Conservation (phyloP, 2,797 vertebrate species). For the Cirrhinus mrigala region DNA sequence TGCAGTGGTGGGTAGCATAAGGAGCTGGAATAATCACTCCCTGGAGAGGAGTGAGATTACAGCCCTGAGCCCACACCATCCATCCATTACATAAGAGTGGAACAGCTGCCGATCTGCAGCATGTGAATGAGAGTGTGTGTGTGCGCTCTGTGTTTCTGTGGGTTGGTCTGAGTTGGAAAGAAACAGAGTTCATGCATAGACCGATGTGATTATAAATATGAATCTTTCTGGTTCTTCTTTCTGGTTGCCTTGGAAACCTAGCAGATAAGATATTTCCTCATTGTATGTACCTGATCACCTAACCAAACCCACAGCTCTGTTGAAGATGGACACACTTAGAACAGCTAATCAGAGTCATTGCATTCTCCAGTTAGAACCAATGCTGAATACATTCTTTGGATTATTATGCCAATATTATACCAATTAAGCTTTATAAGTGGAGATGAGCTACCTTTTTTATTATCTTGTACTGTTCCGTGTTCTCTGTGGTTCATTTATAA, state of each 20-base stretch:
- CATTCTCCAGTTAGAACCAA: not conserved
- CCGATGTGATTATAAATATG: conserved; percentile 59
- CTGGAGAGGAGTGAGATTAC: conserved; percentile 68
- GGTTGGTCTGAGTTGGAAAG: conserved; percentile 34
- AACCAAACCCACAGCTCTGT: conserved; percentile 11
- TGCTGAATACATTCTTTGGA: not conserved
- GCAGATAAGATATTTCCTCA: conserved; percentile 45
- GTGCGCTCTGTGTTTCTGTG: conserved; percentile 2
- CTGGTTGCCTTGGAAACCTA: conserved; percentile 76
- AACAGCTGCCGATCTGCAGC: conserved; percentile 63
- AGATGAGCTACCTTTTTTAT: too few species aligned
- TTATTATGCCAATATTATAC: not conserved
- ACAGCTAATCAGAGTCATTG: not conserved
- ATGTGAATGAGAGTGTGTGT: conserved; percentile 6
- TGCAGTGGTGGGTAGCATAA: conserved; percentile 61
- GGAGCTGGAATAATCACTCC: conserved; percentile 71
- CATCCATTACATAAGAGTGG: conserved; percentile 71
- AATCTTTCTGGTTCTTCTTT: conserved; percentile 63
- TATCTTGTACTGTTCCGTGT: too few species aligned
- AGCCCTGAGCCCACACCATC: conserved; percentile 74
- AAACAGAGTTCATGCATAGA: conserved; percentile 55
- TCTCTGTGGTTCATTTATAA: too few species aligned
- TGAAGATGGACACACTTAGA: not conserved
- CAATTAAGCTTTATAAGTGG: not conserved
- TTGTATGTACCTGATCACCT: conserved; percentile 26